phyloP scores from a whole-genome alignment of 2,888 invertebrate species.

The Morpho deidamia region DNA sequence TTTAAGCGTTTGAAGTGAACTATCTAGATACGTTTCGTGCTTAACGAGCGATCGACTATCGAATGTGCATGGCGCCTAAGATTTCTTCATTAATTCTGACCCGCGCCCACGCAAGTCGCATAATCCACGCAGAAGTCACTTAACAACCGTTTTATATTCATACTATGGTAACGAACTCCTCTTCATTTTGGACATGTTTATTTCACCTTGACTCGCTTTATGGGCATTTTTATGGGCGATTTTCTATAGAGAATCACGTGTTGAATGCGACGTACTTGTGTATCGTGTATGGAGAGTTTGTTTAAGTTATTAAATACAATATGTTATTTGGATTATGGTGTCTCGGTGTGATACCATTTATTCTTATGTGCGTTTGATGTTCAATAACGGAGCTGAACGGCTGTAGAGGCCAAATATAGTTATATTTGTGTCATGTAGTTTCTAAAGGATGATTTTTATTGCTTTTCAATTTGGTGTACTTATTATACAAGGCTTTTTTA shows the following conservation, averaged over 20 bases:
- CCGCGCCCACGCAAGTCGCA: slow-evolving; percentile 43
- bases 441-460: slow-evolving; percentile 5
- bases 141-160: slow-evolving; percentile 50
- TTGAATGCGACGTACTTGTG: slow-evolving; percentile 9
- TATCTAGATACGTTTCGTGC: not conserved
- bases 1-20: no score
- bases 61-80: slow-evolving; percentile 1
- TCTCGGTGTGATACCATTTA: slow-evolving; percentile 9
- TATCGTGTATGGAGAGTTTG: slow-evolving; percentile 6
- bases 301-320: slow-evolving; percentile 10
- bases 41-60: not conserved
- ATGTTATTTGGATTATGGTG: slow-evolving; percentile 4
- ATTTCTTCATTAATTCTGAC: slow-evolving; percentile 26
- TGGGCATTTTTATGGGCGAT: slow-evolving; percentile 14
- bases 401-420: not conserved
- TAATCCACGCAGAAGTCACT: slow-evolving; percentile 24
- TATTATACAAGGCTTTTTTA: no score
- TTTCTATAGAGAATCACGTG: slow-evolving; percentile 17
- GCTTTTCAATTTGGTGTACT: not conserved
- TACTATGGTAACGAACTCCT: slow-evolving; percentile 30
- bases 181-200: slow-evolving; percentile 26
- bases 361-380: slow-evolving; percentile 6
- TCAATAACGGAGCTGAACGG: slow-evolving; percentile 4
- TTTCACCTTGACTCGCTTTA: slow-evolving; percentile 19
- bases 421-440: slow-evolving; percentile 1